Evolutionary conservation across 2,113 vertebrate species (phyloP).

Genomic region (Dicaeum eximium): DNA sequence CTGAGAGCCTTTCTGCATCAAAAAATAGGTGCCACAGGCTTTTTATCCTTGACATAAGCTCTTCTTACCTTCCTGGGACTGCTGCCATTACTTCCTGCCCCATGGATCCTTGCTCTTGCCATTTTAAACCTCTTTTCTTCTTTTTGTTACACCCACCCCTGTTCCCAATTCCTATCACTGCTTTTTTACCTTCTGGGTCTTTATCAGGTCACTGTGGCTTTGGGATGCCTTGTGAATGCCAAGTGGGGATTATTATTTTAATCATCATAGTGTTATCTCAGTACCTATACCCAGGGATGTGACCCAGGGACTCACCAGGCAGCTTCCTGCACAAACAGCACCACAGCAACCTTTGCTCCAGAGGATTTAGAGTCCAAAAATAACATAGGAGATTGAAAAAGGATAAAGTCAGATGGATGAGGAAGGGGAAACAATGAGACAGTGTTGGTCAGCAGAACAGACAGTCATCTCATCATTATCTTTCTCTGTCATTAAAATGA

Average conservation of each 20-base stretch:
- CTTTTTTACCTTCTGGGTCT: neutral
- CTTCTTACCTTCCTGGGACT: neutral
- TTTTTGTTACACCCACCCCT: accelerated
- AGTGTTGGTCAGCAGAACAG: conserved; percentile 15
- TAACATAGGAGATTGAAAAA: conserved; percentile 7
- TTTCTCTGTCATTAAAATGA: conserved; percentile 17
- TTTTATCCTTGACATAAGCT: neutral
- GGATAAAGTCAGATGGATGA: conserved; percentile 14
- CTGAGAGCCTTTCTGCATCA: neutral
- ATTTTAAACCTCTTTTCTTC: neutral
- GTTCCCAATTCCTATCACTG: neutral
- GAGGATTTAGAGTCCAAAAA: conserved; percentile 40
- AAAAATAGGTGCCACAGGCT: neutral
- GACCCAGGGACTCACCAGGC: neutral
- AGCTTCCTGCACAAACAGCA: neutral
- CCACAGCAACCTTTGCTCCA: neutral
- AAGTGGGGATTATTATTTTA: neutral
- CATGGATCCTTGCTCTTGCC: neutral
- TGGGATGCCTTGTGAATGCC: neutral
- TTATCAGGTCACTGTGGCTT: neutral
- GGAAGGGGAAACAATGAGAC: neutral
- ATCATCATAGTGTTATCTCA: neutral
- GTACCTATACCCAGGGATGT: neutral
- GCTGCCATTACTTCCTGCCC: neutral
- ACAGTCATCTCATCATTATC: neutral